Evolutionary conservation across 2,797 vertebrate genomes (phyloP).

Genomic region (Platyrinchus mystaceus): DNA sequence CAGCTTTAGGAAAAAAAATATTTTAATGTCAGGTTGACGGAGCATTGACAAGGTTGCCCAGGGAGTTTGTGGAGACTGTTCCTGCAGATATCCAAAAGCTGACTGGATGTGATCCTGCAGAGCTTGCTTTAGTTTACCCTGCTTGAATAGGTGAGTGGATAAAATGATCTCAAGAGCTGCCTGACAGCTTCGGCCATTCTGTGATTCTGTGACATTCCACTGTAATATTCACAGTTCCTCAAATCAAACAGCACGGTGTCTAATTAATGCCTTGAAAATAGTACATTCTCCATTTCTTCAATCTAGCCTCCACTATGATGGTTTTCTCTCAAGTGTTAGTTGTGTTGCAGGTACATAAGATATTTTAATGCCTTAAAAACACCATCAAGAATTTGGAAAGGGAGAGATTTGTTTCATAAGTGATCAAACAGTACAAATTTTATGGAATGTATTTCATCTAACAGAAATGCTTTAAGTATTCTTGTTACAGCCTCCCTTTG

Average conservation of each 20-base stretch:
- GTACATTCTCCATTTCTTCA: background rate
- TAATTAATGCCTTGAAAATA: background rate
- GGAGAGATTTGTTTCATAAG: background rate
- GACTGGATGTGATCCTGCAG: background rate
- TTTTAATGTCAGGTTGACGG: background rate
- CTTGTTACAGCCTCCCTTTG: background rate
- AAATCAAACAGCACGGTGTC: background rate
- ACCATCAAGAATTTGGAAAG: background rate
- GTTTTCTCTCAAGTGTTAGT: background rate
- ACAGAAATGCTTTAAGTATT: background rate
- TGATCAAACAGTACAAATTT: background rate
- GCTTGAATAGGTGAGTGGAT: accelerated
- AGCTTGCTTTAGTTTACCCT: background rate
- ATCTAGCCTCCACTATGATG: background rate
- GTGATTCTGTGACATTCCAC: background rate
- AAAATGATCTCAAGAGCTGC: background rate
- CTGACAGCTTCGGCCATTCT: background rate
- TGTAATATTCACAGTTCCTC: background rate
- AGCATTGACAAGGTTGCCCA: background rate
- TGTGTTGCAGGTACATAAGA: background rate
- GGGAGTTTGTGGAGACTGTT: background rate
- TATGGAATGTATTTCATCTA: background rate
- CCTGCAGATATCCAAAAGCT: background rate
- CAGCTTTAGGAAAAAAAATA: background rate
- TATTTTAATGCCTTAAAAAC: background rate